Conservation (phyloP, 2,888 invertebrate species). For the Sacculina carcini region DNA sequence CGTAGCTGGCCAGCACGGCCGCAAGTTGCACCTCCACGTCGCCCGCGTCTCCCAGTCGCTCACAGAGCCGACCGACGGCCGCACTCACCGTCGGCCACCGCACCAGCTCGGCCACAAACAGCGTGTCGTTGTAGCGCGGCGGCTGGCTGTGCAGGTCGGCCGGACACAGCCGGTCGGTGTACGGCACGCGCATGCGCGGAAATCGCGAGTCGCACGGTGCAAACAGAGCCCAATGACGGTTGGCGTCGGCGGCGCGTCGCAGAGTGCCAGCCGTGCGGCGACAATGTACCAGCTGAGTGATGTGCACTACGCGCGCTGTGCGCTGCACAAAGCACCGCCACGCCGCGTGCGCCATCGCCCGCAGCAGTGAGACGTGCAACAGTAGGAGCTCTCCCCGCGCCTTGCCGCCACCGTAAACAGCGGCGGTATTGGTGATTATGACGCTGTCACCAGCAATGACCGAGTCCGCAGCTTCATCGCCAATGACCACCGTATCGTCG, state of each 20-base stretch:
- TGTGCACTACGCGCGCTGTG: constrained; percentile 34
- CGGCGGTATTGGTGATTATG: neutral
- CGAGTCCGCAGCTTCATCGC: neutral
- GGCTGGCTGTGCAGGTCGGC: constrained; percentile 28
- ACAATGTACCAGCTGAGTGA: constrained; percentile 42
- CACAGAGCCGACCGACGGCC: constrained; percentile 30
- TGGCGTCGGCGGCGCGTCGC: constrained; percentile 30
- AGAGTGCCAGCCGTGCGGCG: constrained; percentile 44
- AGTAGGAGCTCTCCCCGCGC: too few species aligned
- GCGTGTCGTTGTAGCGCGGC: constrained; percentile 23
- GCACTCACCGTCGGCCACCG: too few species aligned
- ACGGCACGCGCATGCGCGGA: constrained; percentile 45
- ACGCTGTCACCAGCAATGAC: neutral
- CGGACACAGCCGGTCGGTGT: constrained; percentile 35
- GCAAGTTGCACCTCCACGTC: constrained; percentile 48
- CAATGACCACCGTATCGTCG: neutral
- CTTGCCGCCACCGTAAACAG: neutral
- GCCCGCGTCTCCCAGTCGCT: constrained; percentile 44
- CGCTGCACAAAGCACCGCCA: constrained; percentile 13
- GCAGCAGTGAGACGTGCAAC: constrained; percentile 6
- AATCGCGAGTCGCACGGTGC: constrained; percentile 49
- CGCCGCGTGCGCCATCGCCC: constrained; percentile 7
- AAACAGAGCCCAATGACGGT: constrained; percentile 36
- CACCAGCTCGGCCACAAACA: constrained; percentile 44
- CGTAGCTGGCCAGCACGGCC: constrained; percentile 51